Base-by-base conservation (phyloP, 2,113 vertebrate genomes). In the Orientallactaga bullata region DNA sequence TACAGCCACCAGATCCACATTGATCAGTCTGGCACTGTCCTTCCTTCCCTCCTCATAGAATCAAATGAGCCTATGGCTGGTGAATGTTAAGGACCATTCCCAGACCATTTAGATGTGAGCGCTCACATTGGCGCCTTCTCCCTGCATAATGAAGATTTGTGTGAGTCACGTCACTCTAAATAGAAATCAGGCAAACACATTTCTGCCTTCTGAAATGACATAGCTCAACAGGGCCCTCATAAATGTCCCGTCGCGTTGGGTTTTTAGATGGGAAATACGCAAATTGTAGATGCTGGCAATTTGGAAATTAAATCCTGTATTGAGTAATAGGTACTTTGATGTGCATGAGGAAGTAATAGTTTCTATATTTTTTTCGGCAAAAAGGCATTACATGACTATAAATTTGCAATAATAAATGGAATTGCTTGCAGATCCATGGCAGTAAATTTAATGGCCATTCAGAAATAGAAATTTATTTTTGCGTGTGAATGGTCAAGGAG, bases 141-240 rank as follows among this genome's bases (percentile, higher is more conserved):
- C 28, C 7, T 60, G 58, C 2, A 20, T 86, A 76, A 86, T 47
- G 78, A 89, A 85, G 77, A 94, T 93, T 79, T 86, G 80, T 80
- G 3, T 85, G 72, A 58, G 35, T 72, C 65, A 7, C 66, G 58
- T 94, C 78, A 72, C 84, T 83, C 74, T 85, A 96, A 92, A 96
- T 90, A 77, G 65, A 71, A 96, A 95, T 88, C 88, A 86, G 93
- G 66, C 78, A 94, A 88, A 95, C 68, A 42, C 35, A 51, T 72
- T 35, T 63, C 61, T 90, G 66, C 60, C 71, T 47, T 78, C 83
- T 66, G 66, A 86, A 65, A 61, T 83, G 18, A 26, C 85, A 63
- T 84, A 72, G 65, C 61, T 79, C 78, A 85, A 71, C 20, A 30
- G 61, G 61, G 30, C 30, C n/a, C 78, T 95, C n/a, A 0, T 78